Evolutionary conservation across 2,888 invertebrate genomes (phyloP), one percentile per base, ranked within the genome.

Genomic region (Synanthedon tipuliformis): DNA sequence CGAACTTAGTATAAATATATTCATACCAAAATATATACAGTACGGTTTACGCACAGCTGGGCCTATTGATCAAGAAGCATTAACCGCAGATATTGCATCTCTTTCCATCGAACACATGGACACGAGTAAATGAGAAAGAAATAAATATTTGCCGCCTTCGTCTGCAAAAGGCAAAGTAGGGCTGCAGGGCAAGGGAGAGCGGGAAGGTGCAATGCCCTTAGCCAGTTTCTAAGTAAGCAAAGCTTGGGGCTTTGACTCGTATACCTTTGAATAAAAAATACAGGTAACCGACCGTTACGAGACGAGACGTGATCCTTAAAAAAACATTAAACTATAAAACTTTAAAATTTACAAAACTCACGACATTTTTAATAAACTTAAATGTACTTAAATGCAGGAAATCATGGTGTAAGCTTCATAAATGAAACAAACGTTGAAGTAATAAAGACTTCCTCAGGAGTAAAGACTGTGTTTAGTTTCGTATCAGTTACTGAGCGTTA

Each of bases 171-270:
- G 69, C 70, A 81, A 87, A 80, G 81, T 85, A 84, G 86, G 86
- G 86, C 85, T 85, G 75, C 82, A 83, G 83, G 81, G 84, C 78
- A 83, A 83, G 84, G 85, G 85, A 84, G 83, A 81, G 75, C 78
- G 78, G 74, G 71, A 76, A 81, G 82, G 87, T 76, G 81, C 85
- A 85, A 75, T 85, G 87, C 84, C 86, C 87, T 84, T 78, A 76
- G 75, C 70, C 55, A 71, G 75, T 71, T 69, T 68, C 78, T 75
- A 78, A 78, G 74, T 70, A 66, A 78, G 75, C 71, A 74, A 75
- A 77, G 75, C 82, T 78, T 64, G 66, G 75, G 81, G 71, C 78
- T 85, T 84, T 80, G 81, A 82, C 82, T 81, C 67, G 73, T 73
- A 75, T 65, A 68, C 65, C 63, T 66, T 65, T 68, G 76, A 71